Evolutionary conservation across 2,888 invertebrate genomes (phyloP).

Genomic region (Noctua janthe): DNA sequence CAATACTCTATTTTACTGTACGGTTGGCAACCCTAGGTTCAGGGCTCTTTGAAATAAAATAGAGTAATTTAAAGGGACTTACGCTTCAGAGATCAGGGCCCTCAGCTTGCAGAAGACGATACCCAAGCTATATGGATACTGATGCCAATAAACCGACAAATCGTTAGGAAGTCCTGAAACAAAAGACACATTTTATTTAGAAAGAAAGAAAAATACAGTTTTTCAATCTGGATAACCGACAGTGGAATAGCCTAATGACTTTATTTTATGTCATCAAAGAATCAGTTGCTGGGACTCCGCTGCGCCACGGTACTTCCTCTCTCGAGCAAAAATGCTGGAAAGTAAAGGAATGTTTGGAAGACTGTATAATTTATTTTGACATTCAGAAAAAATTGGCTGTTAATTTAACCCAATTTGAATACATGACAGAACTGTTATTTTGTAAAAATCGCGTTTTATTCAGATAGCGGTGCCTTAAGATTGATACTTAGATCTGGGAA

Average conservation of each 20-base stretch:
- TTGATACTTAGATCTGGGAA: not conserved
- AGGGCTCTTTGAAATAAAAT: not conserved
- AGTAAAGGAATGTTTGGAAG: not conserved
- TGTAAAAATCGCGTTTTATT: no score
- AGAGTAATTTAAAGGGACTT: conserved; percentile 83
- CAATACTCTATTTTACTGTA: no score
- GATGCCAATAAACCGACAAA: conserved; percentile 96
- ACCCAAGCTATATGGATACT: conserved; percentile 96
- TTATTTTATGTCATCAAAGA: not conserved
- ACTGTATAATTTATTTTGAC: not conserved
- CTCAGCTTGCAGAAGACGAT: conserved; percentile 95
- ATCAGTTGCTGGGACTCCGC: not conserved
- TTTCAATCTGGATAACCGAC: not conserved
- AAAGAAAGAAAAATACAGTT: not conserved
- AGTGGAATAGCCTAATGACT: not conserved
- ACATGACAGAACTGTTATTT: not conserved
- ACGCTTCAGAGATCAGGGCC: conserved; percentile 96
- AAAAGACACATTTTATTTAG: conserved; percentile 51
- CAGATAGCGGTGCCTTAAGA: no score
- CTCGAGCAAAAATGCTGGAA: not conserved
- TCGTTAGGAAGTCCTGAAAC: conserved; percentile 95
- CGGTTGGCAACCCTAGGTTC: no score
- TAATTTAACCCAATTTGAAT: not conserved
- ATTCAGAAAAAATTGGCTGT: not conserved
- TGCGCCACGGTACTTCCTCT: not conserved